Evolutionary conservation across 2,113 vertebrate genomes (phyloP).

Genomic region (Gymnarchus niloticus): DNA sequence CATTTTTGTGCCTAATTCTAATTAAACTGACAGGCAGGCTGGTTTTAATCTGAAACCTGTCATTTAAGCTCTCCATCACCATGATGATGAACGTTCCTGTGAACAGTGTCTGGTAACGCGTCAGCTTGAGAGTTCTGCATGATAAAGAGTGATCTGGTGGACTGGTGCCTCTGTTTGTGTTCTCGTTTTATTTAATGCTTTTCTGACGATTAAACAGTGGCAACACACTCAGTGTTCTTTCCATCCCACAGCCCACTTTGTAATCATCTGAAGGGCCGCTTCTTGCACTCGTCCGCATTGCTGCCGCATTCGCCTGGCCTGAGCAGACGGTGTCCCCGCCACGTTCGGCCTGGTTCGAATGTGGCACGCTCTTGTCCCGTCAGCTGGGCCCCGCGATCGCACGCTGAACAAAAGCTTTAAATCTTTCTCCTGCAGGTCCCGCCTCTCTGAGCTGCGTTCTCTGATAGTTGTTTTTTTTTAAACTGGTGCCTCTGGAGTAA

Average conservation of each 20-base stretch:
- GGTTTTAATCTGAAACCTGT: background rate
- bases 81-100: background rate
- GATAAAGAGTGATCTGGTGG: background rate
- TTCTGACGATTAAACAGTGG: slow-evolving; percentile 31
- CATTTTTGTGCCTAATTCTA: background rate
- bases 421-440: background rate
- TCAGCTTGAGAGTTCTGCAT: background rate
- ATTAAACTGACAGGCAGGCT: background rate
- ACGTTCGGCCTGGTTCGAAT: background rate
- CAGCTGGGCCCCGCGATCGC: background rate
- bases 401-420: background rate
- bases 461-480: slow-evolving; percentile 29
- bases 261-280: slow-evolving; percentile 42
- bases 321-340: background rate
- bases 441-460: slow-evolving; percentile 24
- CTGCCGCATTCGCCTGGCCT: background rate
- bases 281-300: slow-evolving; percentile 27
- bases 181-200: background rate
- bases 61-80: background rate
- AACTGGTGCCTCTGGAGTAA: slow-evolving; percentile 36
- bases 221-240: slow-evolving; percentile 29
- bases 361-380: background rate
- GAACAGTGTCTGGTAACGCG: background rate
- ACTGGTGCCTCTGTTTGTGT: background rate
- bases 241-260: slow-evolving; percentile 46